Evolutionary conservation across 1,140 invertebrate species (phyloP).

Genomic region (Euura lappo): DNA sequence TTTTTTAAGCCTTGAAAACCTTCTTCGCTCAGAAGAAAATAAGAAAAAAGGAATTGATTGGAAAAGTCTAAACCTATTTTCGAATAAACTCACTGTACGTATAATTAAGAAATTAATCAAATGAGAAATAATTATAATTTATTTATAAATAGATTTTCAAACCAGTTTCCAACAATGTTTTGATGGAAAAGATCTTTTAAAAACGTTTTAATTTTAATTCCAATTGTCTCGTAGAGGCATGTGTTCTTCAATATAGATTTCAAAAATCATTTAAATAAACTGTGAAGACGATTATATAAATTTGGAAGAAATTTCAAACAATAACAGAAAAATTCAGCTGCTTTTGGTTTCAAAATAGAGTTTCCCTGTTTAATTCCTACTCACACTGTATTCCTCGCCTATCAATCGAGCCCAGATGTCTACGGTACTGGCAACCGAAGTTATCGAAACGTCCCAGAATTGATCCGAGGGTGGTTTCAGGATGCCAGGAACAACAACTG

Average conservation of each 20-base stretch:
- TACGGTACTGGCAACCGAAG: slow-evolving; percentile 58
- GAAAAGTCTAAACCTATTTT: too few relatives aligned
- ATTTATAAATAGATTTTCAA: too few relatives aligned
- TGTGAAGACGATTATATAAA: not conserved
- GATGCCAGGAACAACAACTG: slow-evolving; percentile 38
- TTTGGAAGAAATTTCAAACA: slow-evolving; percentile 12
- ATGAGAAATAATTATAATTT: too few relatives aligned
- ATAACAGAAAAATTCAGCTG: slow-evolving; percentile 18
- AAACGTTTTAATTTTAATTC: too few relatives aligned
- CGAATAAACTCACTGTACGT: slow-evolving; percentile 10
- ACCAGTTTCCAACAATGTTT: too few relatives aligned
- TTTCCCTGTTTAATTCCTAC: slow-evolving; percentile 27
- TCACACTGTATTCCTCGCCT: slow-evolving; percentile 63
- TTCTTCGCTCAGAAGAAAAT: too few relatives aligned
- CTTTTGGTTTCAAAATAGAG: too few relatives aligned
- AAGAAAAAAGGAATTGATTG: too few relatives aligned
- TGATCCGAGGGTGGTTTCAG: slow-evolving; percentile 59
- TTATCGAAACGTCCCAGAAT: slow-evolving; percentile 63
- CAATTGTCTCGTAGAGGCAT: too few relatives aligned
- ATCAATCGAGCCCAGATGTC: slow-evolving; percentile 65
- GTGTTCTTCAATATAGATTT: too few relatives aligned
- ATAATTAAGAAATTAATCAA: slow-evolving; percentile 9
- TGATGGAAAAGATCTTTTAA: too few relatives aligned
- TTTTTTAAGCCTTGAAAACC: too few relatives aligned
- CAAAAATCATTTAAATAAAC: not conserved